Percentiles rank a stretch among this genome's conserved stretches.
Evolutionary conservation across 2,888 invertebrate species (phyloP).

Genomic region (Sphinx pinastri): DNA sequence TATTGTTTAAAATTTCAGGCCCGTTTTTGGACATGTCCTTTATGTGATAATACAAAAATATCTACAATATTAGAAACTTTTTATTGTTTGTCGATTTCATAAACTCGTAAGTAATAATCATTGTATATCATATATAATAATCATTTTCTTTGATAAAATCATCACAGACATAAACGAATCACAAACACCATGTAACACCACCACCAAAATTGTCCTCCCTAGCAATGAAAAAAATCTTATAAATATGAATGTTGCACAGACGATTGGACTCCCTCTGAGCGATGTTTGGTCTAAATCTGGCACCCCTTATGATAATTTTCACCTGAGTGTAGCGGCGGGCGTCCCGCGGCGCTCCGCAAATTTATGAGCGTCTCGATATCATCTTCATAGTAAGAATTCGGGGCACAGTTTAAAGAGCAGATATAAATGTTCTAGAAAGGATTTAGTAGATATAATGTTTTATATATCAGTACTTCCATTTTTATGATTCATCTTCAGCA

Average conservation of each 20-base stretch:
- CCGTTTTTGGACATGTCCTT: too few species aligned
- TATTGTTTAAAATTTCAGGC: too few species aligned
- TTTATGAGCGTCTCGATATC: slow-evolving; percentile 76
- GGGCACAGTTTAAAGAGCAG: slow-evolving; percentile 53
- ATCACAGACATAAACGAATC: not conserved
- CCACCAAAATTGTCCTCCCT: slow-evolving; percentile 2
- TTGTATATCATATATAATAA: too few species aligned
- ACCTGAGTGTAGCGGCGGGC: slow-evolving; percentile 61
- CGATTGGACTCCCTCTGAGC: slow-evolving; percentile 32
- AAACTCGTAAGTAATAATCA: too few species aligned
- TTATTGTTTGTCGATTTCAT: too few species aligned
- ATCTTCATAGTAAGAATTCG: slow-evolving; percentile 73
- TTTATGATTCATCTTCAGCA: too few species aligned
- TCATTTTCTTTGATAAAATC: not conserved
- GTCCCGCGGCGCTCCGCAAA: slow-evolving; percentile 58
- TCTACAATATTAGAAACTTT: too few species aligned
- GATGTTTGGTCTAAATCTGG: slow-evolving; percentile 77
- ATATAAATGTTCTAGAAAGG: slow-evolving; percentile 48
- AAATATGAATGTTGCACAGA: slow-evolving; percentile 30
- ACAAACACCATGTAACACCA: slow-evolving; percentile 7
- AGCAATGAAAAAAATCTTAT: slow-evolving; percentile 21
- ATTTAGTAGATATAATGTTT: slow-evolving; percentile 7
- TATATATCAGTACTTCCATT: not conserved
- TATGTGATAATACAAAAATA: too few species aligned
- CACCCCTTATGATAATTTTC: slow-evolving; percentile 79